Evolutionary conservation across 1,140 invertebrate species (phyloP).

Genomic region (Tetramorium parvispinum): DNA sequence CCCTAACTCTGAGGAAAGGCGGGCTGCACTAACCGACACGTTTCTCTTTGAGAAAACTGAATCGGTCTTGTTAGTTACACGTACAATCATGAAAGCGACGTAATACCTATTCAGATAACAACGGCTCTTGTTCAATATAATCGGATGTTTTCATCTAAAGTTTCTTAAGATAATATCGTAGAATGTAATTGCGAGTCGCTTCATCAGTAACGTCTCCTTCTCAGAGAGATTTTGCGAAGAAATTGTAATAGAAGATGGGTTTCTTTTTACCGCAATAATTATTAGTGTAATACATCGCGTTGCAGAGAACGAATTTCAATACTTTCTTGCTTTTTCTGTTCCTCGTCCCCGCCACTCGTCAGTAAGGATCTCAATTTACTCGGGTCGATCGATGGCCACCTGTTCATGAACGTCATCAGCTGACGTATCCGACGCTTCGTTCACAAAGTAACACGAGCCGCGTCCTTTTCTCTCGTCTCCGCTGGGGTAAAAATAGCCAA

Average conservation of each 20-base stretch:
- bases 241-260: no score
- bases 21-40: slow-evolving; percentile 43
- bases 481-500: slow-evolving; percentile 63
- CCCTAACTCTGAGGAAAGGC: slow-evolving; percentile 51
- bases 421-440: slow-evolving; percentile 52
- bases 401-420: slow-evolving; percentile 57
- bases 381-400: slow-evolving; percentile 56
- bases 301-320: background rate
- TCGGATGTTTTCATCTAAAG: background rate
- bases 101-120: slow-evolving; percentile 27
- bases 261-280: background rate
- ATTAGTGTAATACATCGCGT: background rate
- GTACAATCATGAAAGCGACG: slow-evolving; percentile 39
- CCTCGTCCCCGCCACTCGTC: background rate
- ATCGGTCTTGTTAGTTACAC: slow-evolving; percentile 60
- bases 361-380: slow-evolving; percentile 45
- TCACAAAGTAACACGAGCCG: slow-evolving; percentile 43
- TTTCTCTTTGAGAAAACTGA: slow-evolving; percentile 60
- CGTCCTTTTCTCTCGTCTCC: slow-evolving; percentile 27
- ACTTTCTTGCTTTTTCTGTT: background rate
- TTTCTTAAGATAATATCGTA: background rate
- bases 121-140: slow-evolving; percentile 13
- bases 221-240: background rate
- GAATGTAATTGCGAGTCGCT: slow-evolving; percentile 1
- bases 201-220: background rate